Evolutionary conservation across 2,113 vertebrate genomes (phyloP).

Genomic region (Nothocercus julius): DNA sequence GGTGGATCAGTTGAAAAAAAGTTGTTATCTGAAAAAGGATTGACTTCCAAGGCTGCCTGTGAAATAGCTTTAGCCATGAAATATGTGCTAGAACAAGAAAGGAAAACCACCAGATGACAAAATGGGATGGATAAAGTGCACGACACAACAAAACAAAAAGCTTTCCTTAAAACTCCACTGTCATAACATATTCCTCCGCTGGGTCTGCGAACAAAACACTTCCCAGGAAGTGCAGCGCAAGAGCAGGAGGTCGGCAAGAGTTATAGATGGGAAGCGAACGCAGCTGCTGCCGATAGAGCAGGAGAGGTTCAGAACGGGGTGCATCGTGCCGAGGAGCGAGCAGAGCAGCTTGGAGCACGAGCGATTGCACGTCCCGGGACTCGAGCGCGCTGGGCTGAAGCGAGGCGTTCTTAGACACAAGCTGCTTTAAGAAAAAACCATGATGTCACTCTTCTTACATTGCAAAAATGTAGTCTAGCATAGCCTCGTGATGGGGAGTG

Average conservation of each 20-base stretch:
- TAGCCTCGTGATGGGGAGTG: slow-evolving; percentile 39
- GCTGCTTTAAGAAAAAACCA: slow-evolving; percentile 55
- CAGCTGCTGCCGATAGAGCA: slow-evolving; percentile 9
- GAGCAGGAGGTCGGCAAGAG: slow-evolving; percentile 16
- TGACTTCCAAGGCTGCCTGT: slow-evolving; percentile 42
- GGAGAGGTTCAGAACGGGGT: slow-evolving; percentile 21
- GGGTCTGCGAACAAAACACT: slow-evolving; percentile 40
- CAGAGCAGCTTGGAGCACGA: not conserved
- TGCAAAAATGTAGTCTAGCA: slow-evolving; percentile 55
- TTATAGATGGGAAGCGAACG: slow-evolving; percentile 16
- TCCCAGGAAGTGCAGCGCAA: slow-evolving; percentile 47
- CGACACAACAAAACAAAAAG: slow-evolving; percentile 53
- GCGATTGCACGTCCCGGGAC: not conserved
- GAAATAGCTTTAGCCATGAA: slow-evolving; percentile 42
- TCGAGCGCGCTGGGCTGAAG: not conserved
- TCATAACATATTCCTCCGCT: slow-evolving; percentile 44
- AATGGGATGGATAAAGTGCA: slow-evolving; percentile 45
- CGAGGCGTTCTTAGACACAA: not conserved
- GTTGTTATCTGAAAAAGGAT: slow-evolving; percentile 40
- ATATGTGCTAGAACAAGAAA: slow-evolving; percentile 49
- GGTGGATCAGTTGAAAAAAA: slow-evolving; percentile 39
- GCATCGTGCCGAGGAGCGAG: not conserved
- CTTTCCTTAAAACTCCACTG: slow-evolving; percentile 53
- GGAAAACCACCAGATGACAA: slow-evolving; percentile 46
- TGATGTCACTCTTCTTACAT: slow-evolving; percentile 68